phyloP scores from a whole-genome alignment of 2,113 vertebrate genomes.

The Catharus bicknelli region DNA sequence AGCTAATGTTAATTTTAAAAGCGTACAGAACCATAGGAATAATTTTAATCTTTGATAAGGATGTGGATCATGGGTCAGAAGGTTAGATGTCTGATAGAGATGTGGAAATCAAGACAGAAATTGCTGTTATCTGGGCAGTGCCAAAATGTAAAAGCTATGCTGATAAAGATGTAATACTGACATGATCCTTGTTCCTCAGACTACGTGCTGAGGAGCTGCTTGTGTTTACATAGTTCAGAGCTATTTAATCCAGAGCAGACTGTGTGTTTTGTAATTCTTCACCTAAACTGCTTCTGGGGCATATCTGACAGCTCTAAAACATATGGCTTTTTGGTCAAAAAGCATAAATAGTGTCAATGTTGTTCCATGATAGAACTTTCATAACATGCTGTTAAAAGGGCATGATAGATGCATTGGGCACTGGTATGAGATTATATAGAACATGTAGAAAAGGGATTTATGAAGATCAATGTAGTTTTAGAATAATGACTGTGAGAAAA shows the following conservation, averaged over 20 bases:
- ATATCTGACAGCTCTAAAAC: not conserved
- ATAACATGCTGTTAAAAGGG: not conserved
- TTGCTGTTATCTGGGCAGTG: not conserved
- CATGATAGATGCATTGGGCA: not conserved
- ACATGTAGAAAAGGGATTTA: not conserved
- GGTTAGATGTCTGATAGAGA: not conserved
- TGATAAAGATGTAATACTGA: not conserved
- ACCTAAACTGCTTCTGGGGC: not conserved
- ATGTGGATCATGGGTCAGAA: not conserved
- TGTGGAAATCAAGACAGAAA: not conserved
- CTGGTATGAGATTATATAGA: not conserved
- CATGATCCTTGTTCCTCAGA: not conserved
- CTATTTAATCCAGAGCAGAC: not conserved
- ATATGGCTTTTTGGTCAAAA: not conserved
- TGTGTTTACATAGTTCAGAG: not conserved
- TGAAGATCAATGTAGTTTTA: not conserved
- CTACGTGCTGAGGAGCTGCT: not conserved
- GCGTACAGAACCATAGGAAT: not conserved
- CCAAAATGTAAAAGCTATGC: not conserved
- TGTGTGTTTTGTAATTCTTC: not conserved
- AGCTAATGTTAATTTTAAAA: not conserved
- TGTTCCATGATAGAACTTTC: not conserved
- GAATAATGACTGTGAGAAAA: not conserved
- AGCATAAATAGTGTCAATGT: not conserved
- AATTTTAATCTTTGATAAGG: not conserved